Percentiles rank a stretch among this genome's conserved stretches.
Conservation (phyloP, 1,140 invertebrate genomes). For the Caerostris darwini region DNA sequence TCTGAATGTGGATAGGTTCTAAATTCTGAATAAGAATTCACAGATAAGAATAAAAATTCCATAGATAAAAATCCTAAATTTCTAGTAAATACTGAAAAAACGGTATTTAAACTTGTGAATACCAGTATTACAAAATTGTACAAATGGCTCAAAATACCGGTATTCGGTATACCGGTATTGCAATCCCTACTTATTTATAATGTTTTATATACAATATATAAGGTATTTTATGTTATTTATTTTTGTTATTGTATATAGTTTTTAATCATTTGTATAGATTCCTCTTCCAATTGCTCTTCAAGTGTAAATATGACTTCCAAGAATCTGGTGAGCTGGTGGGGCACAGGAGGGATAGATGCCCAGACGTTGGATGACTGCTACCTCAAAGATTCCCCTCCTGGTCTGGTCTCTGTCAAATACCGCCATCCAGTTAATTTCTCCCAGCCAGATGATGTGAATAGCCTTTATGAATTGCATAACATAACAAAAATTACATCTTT, state of each 20-base stretch:
- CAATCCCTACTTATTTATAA: not conserved
- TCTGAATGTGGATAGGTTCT: too few relatives aligned
- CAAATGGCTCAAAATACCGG: too few relatives aligned
- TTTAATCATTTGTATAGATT: constrained; percentile 21
- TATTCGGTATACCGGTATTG: too few relatives aligned
- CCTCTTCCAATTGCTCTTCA: constrained; percentile 53
- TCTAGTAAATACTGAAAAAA: too few relatives aligned
- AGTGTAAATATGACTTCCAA: not conserved
- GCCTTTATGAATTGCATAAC: not conserved
- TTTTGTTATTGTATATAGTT: not conserved
- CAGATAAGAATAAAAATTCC: too few relatives aligned
- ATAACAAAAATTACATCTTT: too few relatives aligned
- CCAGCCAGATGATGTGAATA: constrained; percentile 88
- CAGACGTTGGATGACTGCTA: constrained; percentile 89
- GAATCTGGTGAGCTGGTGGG: constrained; percentile 88
- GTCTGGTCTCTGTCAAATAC: constrained; percentile 93
- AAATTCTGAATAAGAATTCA: too few relatives aligned
- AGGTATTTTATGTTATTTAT: not conserved
- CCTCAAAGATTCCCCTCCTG: constrained; percentile 90
- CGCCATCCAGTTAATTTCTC: constrained; percentile 91
- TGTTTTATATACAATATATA: too few relatives aligned
- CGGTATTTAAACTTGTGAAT: too few relatives aligned
- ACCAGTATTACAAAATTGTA: too few relatives aligned
- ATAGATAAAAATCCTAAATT: too few relatives aligned
- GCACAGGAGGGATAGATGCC: constrained; percentile 89